Base-by-base conservation (phyloP, 92 coral and sea anemone genomes). In the Paragorgia papillata region DNA sequence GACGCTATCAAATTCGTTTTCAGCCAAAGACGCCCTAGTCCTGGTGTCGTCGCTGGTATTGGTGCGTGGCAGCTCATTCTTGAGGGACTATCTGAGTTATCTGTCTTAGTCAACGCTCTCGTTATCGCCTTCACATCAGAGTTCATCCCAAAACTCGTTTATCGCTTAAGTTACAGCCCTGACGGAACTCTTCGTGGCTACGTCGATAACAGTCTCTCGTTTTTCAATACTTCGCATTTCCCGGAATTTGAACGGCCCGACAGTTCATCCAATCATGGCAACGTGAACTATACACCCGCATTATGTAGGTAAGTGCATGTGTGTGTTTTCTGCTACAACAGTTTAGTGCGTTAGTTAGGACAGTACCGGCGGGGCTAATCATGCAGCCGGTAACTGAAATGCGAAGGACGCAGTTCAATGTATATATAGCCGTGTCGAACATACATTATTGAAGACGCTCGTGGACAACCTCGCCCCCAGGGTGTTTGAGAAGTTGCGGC, bases 1-100 rank as follows among this genome's bases (percentile, higher is more conserved):
- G 97, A 93, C 78, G 97, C 97, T 35, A 83, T 90, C 63, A 93
- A 90, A 81, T 90, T 90, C 44, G 74, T 90, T 26, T 71, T 80
- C 59, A 83, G 86, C 65, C 85, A 80, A 77, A 80, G 93, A 7
- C 93, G 97, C 1, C 93, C 96, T 1, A 80, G 85, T 62, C 86
- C 90, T 9, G 83, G 74, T 40, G 81, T 88, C n/a, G 96, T 91
- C 0, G 93, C 85, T 34, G 91, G 13, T 34, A 90, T 85, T 20
- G 96, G 96, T 21, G 96, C 92, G 31, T 90, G 96, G 96, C 85
- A 84, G 57, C 68, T 60, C 15, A 88, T 90, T 22, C 43, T 90
- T 24, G 88, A 83, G 41, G 66, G 53, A 6, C 88, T 90, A 15
- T 85, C 96, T 9, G 83, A 81, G 14, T 32, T 85, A 10, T 88